Evolutionary conservation across 2,113 vertebrate species (phyloP), one percentile per base, ranked within the genome.

Genomic region (Tinamus guttatus): DNA sequence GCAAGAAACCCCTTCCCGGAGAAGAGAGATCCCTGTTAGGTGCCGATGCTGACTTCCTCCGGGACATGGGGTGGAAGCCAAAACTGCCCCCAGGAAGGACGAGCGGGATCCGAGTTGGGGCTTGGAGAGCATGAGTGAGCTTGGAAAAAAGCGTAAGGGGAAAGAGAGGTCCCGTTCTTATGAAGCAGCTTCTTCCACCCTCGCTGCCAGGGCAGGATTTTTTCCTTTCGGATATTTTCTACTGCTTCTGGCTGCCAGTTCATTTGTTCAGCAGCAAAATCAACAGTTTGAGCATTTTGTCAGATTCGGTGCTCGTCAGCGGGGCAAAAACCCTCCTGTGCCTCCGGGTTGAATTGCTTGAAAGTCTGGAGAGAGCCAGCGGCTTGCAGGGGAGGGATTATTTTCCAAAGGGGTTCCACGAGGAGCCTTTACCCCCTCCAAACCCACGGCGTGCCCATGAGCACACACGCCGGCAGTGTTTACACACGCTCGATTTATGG

Each of bases 241-340:
- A 36, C 43, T 43, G 20, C 32, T 89, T 69, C 65, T 73, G 87
- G 30, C 73, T 70, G 30, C 6, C 73, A 4, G 36, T 15, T 80
- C 67, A 19, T 70, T 45, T 56, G 71, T 78, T 62, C 45, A 88
- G 13, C 40, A 47, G 78, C 65, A 49, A 32, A 77, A 59, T 27
- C 56, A 41, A 51, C 32, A 45, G 28, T 0, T 8, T 5, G 0
- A 74, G 49, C 11, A 6, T 64, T 67, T 74, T 74, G 60, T 11
- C 64, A 67, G 56, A 45, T 56, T 47, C 20, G 5, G 1, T 13
- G 18, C 34, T 40, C 43, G 36, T 20, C 40, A 8, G 5, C 0
- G 7, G 10, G 10, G 18, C 34, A 40, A 8, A 20, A n/a, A 13
- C 0, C 13, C 27, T 4, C 9, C 64, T 60, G 9, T 10, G 6